Evolutionary conservation across 2,113 vertebrate genomes (phyloP), one percentile per base, ranked within the genome.

Genomic region (Reinhardtius hippoglossoides): DNA sequence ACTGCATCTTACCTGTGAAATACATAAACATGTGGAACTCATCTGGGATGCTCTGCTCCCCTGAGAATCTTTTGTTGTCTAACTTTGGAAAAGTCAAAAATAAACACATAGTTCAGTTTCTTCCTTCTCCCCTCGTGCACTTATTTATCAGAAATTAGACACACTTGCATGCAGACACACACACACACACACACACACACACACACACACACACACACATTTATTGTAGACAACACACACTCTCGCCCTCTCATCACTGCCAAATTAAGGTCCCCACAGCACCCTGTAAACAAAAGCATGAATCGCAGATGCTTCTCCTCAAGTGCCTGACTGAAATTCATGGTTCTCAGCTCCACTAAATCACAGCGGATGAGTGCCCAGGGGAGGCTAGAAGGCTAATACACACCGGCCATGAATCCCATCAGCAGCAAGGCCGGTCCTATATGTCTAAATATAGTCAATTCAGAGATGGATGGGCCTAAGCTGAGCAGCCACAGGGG

Each of bases 271-370:
- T 81, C 68, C 65, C 68, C 7, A 14, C 67, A 40, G 82, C 62
- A 27, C 10, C 59, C 65, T 46, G 80, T 81, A 87, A 89, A 89
- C 83, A 88, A 89, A 87, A 81, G n/a, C 79, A 87, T 91, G 63
- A 87, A 87, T 86, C 85, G 85, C 60, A 18, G 27, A 18, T 1
- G 18, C 77, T 64, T 85, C 81, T 65, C 26, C 67, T 74, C 68
- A 67, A 76, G 44, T 63, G 74, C 58, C 69, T 71, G 67, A 73
- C 74, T 86, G 52, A 83, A 89, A 91, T 86, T 81, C 80, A 86
- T 87, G 77, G 74, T n/a, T 68, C 59, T 62, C 23, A 64, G n/a
- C 55, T 46, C n/a, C 73, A 76, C 54, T 87, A 88, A 91, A 88
- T 89, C 83, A 84, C 71, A 61, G 48, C 15, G 52, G 73, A 72